A percentile compares a stretch with the other conserved stretches of the same genome.
These are phyloP conservation scores for Notarius quadriscutis DNA, from an alignment of 2,113 vertebrate genomes.

Conservation along the genomic window DNA sequence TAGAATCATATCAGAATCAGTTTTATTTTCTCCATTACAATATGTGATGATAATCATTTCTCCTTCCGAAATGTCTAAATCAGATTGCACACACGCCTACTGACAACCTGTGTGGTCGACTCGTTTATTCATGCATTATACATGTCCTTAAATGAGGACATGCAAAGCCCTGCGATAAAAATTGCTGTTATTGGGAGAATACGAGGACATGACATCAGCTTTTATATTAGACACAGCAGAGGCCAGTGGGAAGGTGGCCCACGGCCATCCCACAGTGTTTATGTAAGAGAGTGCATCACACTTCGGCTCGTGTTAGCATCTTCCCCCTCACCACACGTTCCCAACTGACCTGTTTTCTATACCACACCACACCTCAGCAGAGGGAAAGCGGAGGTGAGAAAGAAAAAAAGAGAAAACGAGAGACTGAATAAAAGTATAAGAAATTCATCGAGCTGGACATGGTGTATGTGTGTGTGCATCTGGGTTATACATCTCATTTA, in stretches of 20 bases:
- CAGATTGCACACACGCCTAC: conserved; percentile 7
- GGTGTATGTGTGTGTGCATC: background rate
- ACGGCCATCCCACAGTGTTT: conserved; percentile 50
- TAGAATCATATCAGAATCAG: background rate
- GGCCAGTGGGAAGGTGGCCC: conserved; percentile 49
- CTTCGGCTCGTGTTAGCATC: conserved; percentile 57
- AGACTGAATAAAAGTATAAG: conserved; percentile 52
- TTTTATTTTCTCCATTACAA: conserved; percentile 13
- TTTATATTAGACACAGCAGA: conserved; percentile 39
- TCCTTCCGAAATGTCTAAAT: conserved; percentile 8
- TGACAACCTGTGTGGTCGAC: background rate
- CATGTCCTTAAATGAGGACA: background rate
- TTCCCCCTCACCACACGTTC: conserved; percentile 45
- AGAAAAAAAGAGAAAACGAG: background rate
- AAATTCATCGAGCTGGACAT: background rate
- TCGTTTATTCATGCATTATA: background rate
- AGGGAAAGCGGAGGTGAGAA: conserved; percentile 54
- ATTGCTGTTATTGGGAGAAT: conserved; percentile 10
- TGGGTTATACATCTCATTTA: background rate
- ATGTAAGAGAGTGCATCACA: conserved; percentile 53
- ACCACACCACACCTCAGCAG: conserved; percentile 48
- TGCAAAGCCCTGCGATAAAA: background rate
- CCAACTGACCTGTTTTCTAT: conserved; percentile 49
- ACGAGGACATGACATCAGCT: conserved; percentile 33
- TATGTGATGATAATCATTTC: background rate